phyloP scores from a whole-genome alignment of 2,797 vertebrate genomes.

The Anomalospiza imberbis region DNA sequence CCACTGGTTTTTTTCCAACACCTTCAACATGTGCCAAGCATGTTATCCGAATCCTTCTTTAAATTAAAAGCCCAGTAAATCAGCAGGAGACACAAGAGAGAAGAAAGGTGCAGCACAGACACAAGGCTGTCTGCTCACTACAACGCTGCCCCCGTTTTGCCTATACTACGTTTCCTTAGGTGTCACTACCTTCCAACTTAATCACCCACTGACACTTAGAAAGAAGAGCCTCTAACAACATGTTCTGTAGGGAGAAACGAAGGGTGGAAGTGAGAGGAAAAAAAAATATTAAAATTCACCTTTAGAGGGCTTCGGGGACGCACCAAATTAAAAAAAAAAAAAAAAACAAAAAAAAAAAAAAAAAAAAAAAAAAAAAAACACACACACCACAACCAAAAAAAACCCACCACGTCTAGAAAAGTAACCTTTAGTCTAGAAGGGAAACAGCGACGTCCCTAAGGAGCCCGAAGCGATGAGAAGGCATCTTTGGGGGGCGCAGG shows the following conservation, averaged over 20 bases:
- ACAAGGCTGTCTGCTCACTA: neutral
- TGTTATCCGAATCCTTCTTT: neutral
- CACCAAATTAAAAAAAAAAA: too few species aligned
- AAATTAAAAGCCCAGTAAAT: neutral
- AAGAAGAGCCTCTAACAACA: neutral
- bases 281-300: neutral
- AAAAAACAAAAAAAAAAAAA: neutral
- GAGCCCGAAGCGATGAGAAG: neutral
- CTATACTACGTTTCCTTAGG: neutral
- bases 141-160: neutral
- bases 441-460: conserved; percentile 15
- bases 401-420: neutral
- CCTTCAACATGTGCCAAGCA: conserved; percentile 50
- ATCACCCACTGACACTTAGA: neutral
- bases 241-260: neutral
- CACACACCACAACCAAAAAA: too few species aligned
- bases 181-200: neutral
- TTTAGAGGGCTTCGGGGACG: neutral
- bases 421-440: conserved; percentile 18
- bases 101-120: neutral
- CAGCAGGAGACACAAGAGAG: neutral
- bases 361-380: too few species aligned
- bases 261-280: fast-evolving
- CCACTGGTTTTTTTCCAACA: neutral
- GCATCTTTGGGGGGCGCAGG: neutral